phyloP scores from a whole-genome alignment of 1,140 invertebrate species.

The Euglossa dilemma region DNA sequence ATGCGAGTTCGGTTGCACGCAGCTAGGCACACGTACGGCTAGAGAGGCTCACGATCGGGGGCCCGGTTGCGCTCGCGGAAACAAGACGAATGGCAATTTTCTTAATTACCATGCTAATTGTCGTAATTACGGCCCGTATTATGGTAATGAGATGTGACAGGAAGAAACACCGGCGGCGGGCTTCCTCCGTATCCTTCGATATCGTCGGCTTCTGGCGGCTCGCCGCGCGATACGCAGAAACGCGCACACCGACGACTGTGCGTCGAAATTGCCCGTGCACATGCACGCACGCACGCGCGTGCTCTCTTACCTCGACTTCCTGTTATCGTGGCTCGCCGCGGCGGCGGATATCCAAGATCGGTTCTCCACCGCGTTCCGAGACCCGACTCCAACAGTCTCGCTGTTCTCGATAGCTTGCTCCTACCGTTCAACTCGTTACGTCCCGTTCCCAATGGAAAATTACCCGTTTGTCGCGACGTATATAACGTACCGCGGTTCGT shows the following conservation, averaged over 20 bases:
- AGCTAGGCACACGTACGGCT: not conserved
- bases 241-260: not conserved
- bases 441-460: slow-evolving; percentile 21
- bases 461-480: not conserved
- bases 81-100: slow-evolving; percentile 70
- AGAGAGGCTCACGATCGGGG: not conserved
- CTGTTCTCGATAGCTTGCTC: not conserved
- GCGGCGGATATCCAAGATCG: not conserved
- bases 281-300: slow-evolving; percentile 65
- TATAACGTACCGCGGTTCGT: too few species aligned
- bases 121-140: slow-evolving; percentile 72
- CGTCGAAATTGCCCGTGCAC: slow-evolving; percentile 43
- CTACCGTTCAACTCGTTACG: not conserved
- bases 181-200: slow-evolving; percentile 24
- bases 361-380: too few species aligned
- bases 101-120: slow-evolving; percentile 79
- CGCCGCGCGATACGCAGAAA: not conserved
- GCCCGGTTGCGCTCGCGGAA: slow-evolving; percentile 25
- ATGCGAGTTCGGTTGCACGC: not conserved
- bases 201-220: not conserved
- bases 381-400: too few species aligned
- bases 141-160: slow-evolving; percentile 79
- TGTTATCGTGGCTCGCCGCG: slow-evolving; percentile 53
- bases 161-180: slow-evolving; percentile 57
- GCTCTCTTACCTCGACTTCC: slow-evolving; percentile 64